phyloP scores from a whole-genome alignment of 2,888 invertebrate species.

The Ophraella communa region DNA sequence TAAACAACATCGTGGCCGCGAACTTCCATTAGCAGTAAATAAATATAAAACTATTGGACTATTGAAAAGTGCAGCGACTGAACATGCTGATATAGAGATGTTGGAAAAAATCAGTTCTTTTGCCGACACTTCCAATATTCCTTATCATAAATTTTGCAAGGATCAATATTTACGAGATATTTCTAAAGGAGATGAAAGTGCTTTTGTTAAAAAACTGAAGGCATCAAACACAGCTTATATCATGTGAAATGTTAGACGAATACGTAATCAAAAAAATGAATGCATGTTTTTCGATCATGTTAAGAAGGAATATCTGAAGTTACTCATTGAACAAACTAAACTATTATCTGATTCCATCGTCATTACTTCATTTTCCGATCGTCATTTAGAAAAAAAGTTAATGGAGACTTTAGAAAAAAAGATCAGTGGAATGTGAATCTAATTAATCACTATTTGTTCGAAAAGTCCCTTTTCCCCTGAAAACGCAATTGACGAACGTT shows the following conservation, averaged over 20 bases:
- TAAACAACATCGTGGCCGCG: not conserved
- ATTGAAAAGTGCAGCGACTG: not conserved
- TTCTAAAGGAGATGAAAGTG: not conserved
- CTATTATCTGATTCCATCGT: not conserved
- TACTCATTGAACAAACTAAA: not conserved
- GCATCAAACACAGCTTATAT: not conserved
- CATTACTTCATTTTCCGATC: not conserved
- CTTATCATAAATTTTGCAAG: not conserved
- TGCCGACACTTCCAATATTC: not conserved
- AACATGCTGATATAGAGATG: not conserved
- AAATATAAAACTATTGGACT: not conserved
- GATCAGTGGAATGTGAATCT: too few species aligned
- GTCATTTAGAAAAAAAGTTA: not conserved
- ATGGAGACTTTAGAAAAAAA: not conserved
- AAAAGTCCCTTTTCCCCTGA: too few species aligned
- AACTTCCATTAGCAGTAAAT: not conserved
- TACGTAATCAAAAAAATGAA: not conserved
- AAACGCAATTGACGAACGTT: too few species aligned
- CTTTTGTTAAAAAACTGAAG: not conserved
- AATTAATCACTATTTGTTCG: too few species aligned
- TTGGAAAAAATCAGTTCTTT: conserved; percentile 3
- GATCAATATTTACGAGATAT: not conserved
- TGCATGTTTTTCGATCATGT: not conserved
- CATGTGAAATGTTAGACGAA: not conserved
- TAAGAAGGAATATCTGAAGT: not conserved